phyloP scores from a whole-genome alignment of 1,140 invertebrate genomes.

The Nylanderia fulva region DNA sequence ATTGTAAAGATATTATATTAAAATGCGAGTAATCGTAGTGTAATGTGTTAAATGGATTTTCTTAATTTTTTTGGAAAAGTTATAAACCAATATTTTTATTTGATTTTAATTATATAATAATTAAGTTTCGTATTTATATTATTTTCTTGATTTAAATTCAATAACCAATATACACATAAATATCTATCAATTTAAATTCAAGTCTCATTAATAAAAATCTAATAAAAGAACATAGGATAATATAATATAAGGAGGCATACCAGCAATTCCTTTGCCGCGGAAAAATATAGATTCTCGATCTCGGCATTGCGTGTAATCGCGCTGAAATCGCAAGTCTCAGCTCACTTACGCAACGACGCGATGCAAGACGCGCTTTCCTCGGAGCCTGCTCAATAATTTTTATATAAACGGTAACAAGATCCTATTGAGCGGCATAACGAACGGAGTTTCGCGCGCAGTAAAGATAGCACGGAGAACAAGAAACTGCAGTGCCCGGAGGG shows the following conservation, averaged over 20 bases:
- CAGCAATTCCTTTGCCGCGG: neutral
- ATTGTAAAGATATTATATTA: neutral
- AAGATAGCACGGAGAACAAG: constrained; percentile 53
- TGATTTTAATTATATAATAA: neutral
- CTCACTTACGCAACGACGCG: neutral
- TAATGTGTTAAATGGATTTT: neutral
- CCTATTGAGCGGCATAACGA: constrained; percentile 59
- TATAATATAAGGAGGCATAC: neutral
- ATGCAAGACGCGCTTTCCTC: constrained; percentile 25
- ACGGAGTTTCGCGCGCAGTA: constrained; percentile 43
- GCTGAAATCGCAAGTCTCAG: constrained; percentile 30
- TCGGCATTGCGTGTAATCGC: neutral
- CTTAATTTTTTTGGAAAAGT: neutral
- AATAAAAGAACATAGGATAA: neutral
- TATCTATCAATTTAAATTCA: neutral
- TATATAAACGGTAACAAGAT: constrained; percentile 53
- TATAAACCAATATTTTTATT: neutral
- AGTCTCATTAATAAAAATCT: neutral
- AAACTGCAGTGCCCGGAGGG: constrained; percentile 49
- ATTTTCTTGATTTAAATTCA: neutral
- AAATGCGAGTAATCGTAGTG: neutral
- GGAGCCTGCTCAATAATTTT: constrained; percentile 38
- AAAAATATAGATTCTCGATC: neutral
- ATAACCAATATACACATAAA: neutral
- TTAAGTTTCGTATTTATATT: neutral